Conservation (phyloP, 2,888 invertebrate genomes). For the Brenthis daphne region DNA sequence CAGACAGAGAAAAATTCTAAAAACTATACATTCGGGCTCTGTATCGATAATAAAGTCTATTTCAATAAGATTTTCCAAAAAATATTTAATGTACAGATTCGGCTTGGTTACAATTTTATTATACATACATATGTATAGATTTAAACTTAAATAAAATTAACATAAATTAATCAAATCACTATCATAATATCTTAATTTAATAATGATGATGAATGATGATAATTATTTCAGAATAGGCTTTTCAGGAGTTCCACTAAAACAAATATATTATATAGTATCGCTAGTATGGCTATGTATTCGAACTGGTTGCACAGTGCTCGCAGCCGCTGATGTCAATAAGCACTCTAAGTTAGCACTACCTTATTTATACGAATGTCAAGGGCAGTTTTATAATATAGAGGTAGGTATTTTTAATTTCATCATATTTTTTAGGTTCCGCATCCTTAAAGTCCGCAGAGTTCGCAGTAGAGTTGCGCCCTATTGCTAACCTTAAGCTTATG, state of each 20-base stretch:
- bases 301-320: constrained; percentile 80
- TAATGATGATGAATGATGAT: not conserved
- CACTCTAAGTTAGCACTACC: constrained; percentile 77
- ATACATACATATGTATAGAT: not conserved
- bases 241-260: constrained; percentile 59
- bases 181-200: not conserved
- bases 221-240: constrained; percentile 50
- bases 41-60: too few species aligned
- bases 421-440: too few species aligned
- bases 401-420: constrained; percentile 50
- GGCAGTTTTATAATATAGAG: constrained; percentile 80
- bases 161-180: too few species aligned
- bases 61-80: too few species aligned
- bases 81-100: too few species aligned
- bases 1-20: too few species aligned
- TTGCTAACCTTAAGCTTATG: too few species aligned
- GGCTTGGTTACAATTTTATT: too few species aligned
- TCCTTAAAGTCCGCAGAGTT: too few species aligned
- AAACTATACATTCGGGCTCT: too few species aligned
- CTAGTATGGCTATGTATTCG: constrained; percentile 82
- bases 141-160: not conserved
- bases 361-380: constrained; percentile 70
- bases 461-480: too few species aligned
- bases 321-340: constrained; percentile 80
- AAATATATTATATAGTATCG: constrained; percentile 83